Evolutionary conservation across 2,888 invertebrate genomes (phyloP).

Genomic region (Clanis bilineata): DNA sequence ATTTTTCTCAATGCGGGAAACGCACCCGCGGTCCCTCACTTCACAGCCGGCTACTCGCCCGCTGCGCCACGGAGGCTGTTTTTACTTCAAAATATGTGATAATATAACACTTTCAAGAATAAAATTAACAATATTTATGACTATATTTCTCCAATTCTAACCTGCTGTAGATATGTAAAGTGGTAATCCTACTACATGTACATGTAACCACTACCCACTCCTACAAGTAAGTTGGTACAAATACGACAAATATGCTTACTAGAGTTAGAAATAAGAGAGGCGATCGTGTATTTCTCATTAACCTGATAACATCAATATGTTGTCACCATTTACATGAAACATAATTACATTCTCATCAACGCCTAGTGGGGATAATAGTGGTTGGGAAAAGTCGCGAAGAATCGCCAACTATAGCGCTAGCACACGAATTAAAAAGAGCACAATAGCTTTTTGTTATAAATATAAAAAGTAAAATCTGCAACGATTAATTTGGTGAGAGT

Average conservation of each 20-base stretch:
- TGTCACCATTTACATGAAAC: not conserved
- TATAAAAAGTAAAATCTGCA: not conserved
- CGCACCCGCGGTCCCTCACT: too few relatives aligned
- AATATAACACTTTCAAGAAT: too few relatives aligned
- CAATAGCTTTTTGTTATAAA: not conserved
- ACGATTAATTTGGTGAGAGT: not conserved
- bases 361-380: not conserved
- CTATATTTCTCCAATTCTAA: too few relatives aligned
- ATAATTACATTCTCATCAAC: not conserved
- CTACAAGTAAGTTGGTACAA: not conserved
- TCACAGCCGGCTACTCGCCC: too few relatives aligned
- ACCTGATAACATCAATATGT: constrained; percentile 1
- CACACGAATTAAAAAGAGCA: not conserved
- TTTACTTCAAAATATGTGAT: too few relatives aligned
- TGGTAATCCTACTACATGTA: not conserved
- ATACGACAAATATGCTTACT: not conserved
- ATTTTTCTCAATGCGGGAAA: too few relatives aligned
- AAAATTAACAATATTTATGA: too few relatives aligned
- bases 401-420: not conserved
- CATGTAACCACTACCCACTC: too few relatives aligned
- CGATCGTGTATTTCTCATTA: not conserved
- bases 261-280: not conserved
- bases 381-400: constrained; percentile 2
- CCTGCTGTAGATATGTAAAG: too few relatives aligned
- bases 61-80: too few relatives aligned